phyloP scores from a whole-genome alignment of 2,797 vertebrate genomes.

The Smutsia temminckii region DNA sequence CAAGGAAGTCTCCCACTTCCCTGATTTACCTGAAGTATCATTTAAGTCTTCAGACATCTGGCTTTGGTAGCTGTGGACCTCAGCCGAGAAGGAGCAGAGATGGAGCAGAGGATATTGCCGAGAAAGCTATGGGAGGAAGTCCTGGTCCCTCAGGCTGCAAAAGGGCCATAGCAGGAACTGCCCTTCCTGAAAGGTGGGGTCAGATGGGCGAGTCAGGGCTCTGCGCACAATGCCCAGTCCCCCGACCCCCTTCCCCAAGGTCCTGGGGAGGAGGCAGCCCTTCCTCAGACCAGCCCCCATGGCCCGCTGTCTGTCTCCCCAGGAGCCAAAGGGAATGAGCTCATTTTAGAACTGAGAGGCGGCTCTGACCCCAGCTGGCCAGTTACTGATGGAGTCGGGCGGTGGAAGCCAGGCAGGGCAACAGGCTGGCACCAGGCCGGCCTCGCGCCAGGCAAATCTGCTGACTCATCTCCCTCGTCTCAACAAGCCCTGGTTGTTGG shows the following conservation, averaged over 20 bases:
- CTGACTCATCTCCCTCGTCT: slow-evolving; percentile 65
- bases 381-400: slow-evolving; percentile 6
- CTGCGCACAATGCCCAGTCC: not conserved
- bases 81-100: not conserved
- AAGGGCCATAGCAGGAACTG: not conserved
- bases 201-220: not conserved
- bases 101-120: not conserved
- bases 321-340: slow-evolving; percentile 58
- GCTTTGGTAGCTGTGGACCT: not conserved
- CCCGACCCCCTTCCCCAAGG: too few species aligned
- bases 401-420: slow-evolving; percentile 27
- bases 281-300: not conserved
- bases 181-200: not conserved
- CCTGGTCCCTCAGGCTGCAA: not conserved
- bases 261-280: not conserved
- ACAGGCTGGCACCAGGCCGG: not conserved
- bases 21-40: not conserved
- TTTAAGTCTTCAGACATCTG: not conserved
- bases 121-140: not conserved
- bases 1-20: not conserved
- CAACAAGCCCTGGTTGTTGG: not conserved
- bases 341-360: slow-evolving; percentile 59
- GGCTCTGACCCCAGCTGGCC: slow-evolving; percentile 8
- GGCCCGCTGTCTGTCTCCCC: not conserved
- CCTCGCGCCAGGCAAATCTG: not conserved